Conservation (phyloP, 2,888 invertebrate species). For the Monoplex corrugatus region DNA sequence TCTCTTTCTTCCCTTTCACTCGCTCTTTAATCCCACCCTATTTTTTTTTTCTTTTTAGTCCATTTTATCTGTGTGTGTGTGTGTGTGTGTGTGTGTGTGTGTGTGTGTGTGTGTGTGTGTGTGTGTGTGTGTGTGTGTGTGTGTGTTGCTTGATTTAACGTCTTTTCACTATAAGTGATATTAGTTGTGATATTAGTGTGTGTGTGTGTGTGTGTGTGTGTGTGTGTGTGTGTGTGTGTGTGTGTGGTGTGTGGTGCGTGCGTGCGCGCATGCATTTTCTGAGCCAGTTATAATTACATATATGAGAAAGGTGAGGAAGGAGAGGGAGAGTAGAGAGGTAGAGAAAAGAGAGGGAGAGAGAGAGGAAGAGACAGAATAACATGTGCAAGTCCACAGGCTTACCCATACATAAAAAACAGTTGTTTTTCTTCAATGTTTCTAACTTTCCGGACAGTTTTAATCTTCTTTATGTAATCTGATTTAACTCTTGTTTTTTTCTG, state of each 20-base stretch:
- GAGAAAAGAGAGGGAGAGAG: not conserved
- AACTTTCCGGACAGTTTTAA: too few species aligned
- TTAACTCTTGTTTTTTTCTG: too few species aligned
- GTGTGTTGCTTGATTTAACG: not conserved
- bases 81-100: constrained; percentile 1
- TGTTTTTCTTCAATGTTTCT: too few species aligned
- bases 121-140: not conserved
- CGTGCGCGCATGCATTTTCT: not conserved
- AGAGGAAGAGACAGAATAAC: not conserved
- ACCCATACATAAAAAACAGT: too few species aligned
- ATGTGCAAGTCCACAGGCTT: too few species aligned
- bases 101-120: not conserved
- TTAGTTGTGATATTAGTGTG: not conserved
- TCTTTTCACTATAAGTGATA: not conserved
- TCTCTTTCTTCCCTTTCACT: not conserved
- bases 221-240: not conserved
- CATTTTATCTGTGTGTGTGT: not conserved
- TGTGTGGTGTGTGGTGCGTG: too few species aligned
- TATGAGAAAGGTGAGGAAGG: not conserved
- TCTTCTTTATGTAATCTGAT: too few species aligned
- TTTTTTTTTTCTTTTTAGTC: not conserved
- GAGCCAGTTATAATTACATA: too few species aligned
- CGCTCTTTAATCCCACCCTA: not conserved
- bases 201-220: constrained; percentile 14
- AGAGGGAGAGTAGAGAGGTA: not conserved